Conservation (phyloP, 2,888 invertebrate genomes). For the Phlogophora meticulosa region DNA sequence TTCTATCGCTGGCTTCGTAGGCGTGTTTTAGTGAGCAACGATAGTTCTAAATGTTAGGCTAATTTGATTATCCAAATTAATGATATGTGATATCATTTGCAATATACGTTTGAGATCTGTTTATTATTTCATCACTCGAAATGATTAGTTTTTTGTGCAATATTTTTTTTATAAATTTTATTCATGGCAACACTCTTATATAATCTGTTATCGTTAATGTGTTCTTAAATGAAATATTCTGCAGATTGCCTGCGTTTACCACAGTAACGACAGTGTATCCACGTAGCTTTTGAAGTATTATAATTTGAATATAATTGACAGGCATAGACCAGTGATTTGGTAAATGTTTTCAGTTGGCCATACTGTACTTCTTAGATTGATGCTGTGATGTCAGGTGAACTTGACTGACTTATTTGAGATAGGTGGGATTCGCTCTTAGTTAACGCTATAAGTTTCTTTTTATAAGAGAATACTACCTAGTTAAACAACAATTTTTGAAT, state of each 20-base stretch:
- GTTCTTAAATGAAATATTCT: constrained; percentile 12
- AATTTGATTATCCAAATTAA: constrained; percentile 76
- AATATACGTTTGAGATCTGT: constrained; percentile 78
- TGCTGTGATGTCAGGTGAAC: constrained; percentile 79
- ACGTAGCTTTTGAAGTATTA: constrained; percentile 52
- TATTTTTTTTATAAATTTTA: constrained; percentile 70
- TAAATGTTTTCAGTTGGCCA: constrained; percentile 72
- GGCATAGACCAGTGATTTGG: constrained; percentile 65
- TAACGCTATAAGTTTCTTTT: constrained; percentile 72
- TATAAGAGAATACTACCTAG: constrained; percentile 70
- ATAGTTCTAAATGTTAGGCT: constrained; percentile 68
- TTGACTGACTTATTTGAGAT: constrained; percentile 81
- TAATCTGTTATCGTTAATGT: constrained; percentile 48
- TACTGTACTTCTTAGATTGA: constrained; percentile 72
- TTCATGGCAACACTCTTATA: constrained; percentile 65
- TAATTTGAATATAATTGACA: constrained; percentile 49
- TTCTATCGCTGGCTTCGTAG: constrained; percentile 44
- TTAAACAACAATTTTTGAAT: constrained; percentile 72
- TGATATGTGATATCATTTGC: constrained; percentile 88
- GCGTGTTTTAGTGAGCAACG: constrained; percentile 45
- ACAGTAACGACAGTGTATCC: constrained; percentile 25
- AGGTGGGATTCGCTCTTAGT: constrained; percentile 73
- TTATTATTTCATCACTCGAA: constrained; percentile 69
- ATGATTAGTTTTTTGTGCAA: constrained; percentile 79
- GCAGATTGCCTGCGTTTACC: constrained; percentile 14